Conservation (phyloP, 2,113 vertebrate species). For the Probosciger aterrimus region DNA sequence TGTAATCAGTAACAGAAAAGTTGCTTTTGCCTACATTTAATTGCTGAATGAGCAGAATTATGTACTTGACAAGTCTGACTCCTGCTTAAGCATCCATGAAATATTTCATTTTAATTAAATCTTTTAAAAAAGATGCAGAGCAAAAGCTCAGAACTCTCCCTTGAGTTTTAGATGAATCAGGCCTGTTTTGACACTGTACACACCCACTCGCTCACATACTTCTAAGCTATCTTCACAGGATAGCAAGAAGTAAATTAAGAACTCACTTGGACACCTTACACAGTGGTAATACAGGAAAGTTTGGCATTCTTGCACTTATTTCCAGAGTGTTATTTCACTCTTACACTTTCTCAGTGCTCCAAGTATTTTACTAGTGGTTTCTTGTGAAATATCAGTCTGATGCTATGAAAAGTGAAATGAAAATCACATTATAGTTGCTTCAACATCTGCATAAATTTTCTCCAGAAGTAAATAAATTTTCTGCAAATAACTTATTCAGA, state of each 20-base stretch:
- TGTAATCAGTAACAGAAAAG: background rate
- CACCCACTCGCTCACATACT: background rate
- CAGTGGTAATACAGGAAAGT: background rate
- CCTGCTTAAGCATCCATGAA: background rate
- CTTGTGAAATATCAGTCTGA: background rate
- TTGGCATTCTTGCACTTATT: conserved; percentile 9
- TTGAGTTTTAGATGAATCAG: conserved; percentile 10
- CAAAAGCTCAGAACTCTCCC: conserved; percentile 12
- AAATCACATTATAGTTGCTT: background rate
- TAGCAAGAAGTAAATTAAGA: conserved; percentile 28
- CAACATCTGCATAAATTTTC: background rate
- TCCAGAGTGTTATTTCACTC: background rate
- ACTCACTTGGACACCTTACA: background rate
- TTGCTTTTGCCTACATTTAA: conserved; percentile 14
- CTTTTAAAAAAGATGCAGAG: conserved; percentile 7
- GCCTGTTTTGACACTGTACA: background rate
- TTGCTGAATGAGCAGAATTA: background rate
- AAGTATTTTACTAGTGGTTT: background rate
- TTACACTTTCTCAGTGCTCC: background rate
- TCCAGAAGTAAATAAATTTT: background rate
- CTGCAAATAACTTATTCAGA: background rate
- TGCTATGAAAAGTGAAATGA: background rate
- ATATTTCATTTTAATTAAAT: conserved; percentile 57
- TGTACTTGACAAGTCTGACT: background rate
- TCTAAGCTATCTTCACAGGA: background rate